Conservation (phyloP, 2,113 vertebrate species). For the Myrmecophaga tridactyla region DNA sequence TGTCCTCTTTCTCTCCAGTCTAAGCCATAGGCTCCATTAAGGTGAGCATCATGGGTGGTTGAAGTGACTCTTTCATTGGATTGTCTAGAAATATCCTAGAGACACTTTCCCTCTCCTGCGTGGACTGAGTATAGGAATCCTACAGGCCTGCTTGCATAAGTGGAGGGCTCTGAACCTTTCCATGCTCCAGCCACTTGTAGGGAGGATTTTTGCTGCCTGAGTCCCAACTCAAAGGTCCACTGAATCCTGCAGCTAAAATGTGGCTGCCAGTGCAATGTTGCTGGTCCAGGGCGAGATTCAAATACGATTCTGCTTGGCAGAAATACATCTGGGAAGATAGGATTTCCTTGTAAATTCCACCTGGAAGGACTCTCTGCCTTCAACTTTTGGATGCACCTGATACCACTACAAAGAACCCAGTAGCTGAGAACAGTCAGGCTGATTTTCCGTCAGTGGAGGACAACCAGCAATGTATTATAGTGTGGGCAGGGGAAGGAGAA, state of each 20-base stretch:
- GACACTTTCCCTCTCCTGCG: not conserved
- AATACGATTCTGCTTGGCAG: not conserved
- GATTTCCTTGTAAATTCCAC: not conserved
- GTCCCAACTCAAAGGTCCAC: not conserved
- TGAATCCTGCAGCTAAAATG: not conserved
- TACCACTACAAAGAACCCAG: not conserved
- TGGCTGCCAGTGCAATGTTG: rapidly evolving
- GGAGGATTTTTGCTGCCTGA: not conserved
- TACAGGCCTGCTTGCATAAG: not conserved
- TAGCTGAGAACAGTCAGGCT: not conserved
- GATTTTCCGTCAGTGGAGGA: not conserved
- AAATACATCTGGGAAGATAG: rapidly evolving
- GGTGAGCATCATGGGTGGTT: too few species aligned
- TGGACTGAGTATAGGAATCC: not conserved
- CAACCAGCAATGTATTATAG: not conserved
- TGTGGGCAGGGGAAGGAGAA: not conserved
- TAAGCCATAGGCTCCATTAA: not conserved
- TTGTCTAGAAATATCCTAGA: not conserved
- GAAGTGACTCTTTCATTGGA: not conserved
- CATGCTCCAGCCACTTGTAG: not conserved
- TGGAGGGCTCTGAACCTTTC: not conserved
- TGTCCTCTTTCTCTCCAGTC: not conserved
- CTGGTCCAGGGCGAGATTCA: too few species aligned
- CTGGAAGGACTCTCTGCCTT: too few species aligned
- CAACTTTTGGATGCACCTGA: not conserved